Conservation (phyloP, 2,888 invertebrate genomes). For the Drosophila robusta region DNA sequence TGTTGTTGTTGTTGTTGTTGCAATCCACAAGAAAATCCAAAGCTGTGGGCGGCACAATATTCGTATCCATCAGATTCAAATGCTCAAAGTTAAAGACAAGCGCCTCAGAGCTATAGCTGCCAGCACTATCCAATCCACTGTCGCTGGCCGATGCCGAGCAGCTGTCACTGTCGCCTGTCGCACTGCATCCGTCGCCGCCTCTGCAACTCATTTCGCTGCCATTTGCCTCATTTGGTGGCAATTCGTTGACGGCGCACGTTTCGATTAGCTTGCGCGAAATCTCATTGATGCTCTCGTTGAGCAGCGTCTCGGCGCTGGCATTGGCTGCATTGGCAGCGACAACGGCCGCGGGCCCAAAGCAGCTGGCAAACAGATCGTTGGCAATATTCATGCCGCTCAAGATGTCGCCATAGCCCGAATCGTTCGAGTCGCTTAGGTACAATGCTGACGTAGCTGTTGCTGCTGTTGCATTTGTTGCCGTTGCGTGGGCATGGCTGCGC, state of each 20-base stretch:
- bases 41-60: conserved; percentile 73
- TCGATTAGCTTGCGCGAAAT: conserved; percentile 85
- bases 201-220: conserved; percentile 6
- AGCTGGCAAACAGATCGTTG: conserved; percentile 82
- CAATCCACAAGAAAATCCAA: conserved; percentile 75
- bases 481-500: conserved; percentile 64
- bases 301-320: conserved; percentile 74
- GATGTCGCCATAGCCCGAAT: conserved; percentile 84
- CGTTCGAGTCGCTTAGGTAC: conserved; percentile 76
- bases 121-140: conserved; percentile 81
- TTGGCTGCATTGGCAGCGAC: conserved; percentile 14
- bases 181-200: conserved; percentile 25
- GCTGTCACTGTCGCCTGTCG: conserved; percentile 38
- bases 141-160: conserved; percentile 72
- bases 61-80: conserved; percentile 77
- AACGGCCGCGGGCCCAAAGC: conserved; percentile 43
- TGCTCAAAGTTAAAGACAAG: conserved; percentile 84
- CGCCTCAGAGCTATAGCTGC: conserved; percentile 80
- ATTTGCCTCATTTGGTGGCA: conserved; percentile 13
- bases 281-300: conserved; percentile 84
- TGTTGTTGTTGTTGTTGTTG: conserved; percentile 70
- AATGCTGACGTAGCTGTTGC: conserved; percentile 27
- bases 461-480: conserved; percentile 25
- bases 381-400: conserved; percentile 84
- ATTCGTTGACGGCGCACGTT: conserved; percentile 82